Conservation (phyloP, 2,888 invertebrate genomes). For the Aethes cnicana region DNA sequence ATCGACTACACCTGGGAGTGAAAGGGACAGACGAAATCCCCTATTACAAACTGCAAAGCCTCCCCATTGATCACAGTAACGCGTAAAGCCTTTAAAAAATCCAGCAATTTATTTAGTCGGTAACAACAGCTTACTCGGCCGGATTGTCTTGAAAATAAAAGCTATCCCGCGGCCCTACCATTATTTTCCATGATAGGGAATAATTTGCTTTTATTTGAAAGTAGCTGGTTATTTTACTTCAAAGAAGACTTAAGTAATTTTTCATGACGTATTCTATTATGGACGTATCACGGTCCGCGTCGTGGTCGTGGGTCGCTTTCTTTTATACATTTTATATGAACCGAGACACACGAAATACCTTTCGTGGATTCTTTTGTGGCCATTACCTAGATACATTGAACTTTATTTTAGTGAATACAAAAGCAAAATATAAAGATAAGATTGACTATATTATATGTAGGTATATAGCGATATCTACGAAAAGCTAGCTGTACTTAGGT, state of each 20-base stretch:
- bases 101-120: conserved; percentile 76
- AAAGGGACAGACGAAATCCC: conserved; percentile 56
- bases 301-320: not conserved
- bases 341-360: not conserved
- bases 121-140: conserved; percentile 58
- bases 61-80: conserved; percentile 75
- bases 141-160: conserved; percentile 41
- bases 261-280: not conserved
- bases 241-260: conserved; percentile 3
- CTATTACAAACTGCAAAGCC: conserved; percentile 73
- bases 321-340: conserved; percentile 14
- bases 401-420: no score
- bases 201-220: conserved; percentile 29
- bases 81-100: conserved; percentile 76
- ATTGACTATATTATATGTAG: no score
- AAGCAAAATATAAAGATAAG: no score
- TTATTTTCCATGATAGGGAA: conserved; percentile 26
- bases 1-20: conserved; percentile 36
- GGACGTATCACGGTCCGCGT: not conserved
- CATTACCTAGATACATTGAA: no score
- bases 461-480: no score
- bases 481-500: not conserved
- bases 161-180: conserved; percentile 20
- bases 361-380: no score
- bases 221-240: conserved; percentile 1